Evolutionary conservation across 2,888 invertebrate species (phyloP), one percentile per base, ranked within the genome.

Genomic region (Chydorus sphaericus): DNA sequence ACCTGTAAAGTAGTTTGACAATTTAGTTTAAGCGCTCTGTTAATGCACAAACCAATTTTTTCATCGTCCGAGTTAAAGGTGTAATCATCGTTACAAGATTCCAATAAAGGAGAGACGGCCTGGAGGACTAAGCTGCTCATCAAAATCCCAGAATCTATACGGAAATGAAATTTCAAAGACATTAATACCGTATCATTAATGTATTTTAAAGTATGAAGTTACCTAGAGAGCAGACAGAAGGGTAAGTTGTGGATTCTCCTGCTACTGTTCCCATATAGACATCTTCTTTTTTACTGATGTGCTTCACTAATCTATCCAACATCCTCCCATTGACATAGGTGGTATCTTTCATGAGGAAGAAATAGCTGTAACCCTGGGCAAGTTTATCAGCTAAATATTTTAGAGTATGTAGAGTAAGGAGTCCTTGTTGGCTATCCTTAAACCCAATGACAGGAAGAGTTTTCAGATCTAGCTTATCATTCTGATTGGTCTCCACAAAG

Each of bases 331-430:
- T 86, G 54, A 96, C 77, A 67, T 85, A 96, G 1, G 84, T 82
- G 7, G 77, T 77, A 70, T 96, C 96, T 44, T 85, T 82, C 49
- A 86, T 79, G 52, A 97, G 73, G 68, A 89, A 85, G 72, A 92
- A 94, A 73, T 87, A 96, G 70, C 96, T 92, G 70, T 85, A 96
- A 63, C 85, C 86, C 63, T 92, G 84, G 33, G 85, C 72, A 71
- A 85, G 90, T 68, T 89, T 89, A 63, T 92, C 91, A 0, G 83
- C 82, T 11, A 94, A 80, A 68, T 92, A 93, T 68, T 90, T 90
- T 48, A 94, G 75, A 20, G 86, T 81, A 67, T 90, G 89, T 69
- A 92, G 87, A 1, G 90, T 88, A 62, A 85, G 79, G 16, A 88
- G 75, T 68, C 83, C 78, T 68, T 72, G 79, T 62, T 75, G 78